Base-by-base conservation (phyloP, 2,113 vertebrate genomes). In the Otus sunia region DNA sequence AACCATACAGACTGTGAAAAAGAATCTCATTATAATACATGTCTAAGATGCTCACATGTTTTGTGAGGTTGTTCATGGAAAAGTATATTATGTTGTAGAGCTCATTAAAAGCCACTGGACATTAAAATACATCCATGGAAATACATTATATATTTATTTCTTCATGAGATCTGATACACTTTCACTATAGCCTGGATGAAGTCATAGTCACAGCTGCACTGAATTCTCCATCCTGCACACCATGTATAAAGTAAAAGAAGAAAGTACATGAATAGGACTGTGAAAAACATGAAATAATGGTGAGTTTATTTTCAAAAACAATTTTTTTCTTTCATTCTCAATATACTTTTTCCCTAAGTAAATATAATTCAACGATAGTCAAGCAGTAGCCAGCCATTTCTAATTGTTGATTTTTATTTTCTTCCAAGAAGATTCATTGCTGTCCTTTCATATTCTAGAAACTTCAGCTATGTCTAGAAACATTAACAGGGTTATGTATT, bases 181-280 rank as follows among this genome's bases (percentile, higher is more conserved):
- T 91, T 71, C 45, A 69, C 66, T 39, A 6, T 72, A 92, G 91
- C 45, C 29, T 86, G 91, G 76, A 89, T 95, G 62, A 95, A 91
- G 62, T 82, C 64, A 73, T 55, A 95, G 58, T 41, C 41, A 66
- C 74, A 96, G 72, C 66, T 97, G 58, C 84, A 73, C 64, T 85
- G 91, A 90, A 82, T 95, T 90, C 58, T 63, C 25, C 62, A 85
- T 76, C 50, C 69, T 84, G 50, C 34, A 62, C 5, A 27, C 37
- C 29, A 47, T 37, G 16, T 49, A 49, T 32, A 62, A 68, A 41
- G n/a, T 59, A 59, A 79, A 89, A 85, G 94, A 97, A 95, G 91
- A 89, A 91, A 82, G 50, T 15, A 66, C 27, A 18, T 69, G 43
- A 92, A 85, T 14, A 94, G 47, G 63, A 56, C 53, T 75, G 13